Evolutionary conservation across 1,140 invertebrate species (phyloP).

Genomic region (Drosophila sp.): DNA sequence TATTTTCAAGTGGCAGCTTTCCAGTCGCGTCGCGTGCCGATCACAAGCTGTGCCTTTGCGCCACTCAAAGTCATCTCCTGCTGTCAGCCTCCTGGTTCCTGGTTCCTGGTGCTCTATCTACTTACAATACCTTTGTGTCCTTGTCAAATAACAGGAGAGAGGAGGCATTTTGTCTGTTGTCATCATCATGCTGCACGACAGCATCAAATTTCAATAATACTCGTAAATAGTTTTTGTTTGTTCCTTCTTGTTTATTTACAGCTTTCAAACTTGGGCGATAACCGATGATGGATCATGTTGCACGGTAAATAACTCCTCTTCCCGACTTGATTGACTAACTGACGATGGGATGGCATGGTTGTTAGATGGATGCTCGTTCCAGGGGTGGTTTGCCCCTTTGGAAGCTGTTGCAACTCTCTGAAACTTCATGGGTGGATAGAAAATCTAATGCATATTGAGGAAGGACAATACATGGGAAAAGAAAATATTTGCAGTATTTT

Average conservation of each 20-base stretch:
- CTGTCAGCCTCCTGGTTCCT: slow-evolving; percentile 30
- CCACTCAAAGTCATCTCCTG: slow-evolving; percentile 44
- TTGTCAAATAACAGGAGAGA: slow-evolving; percentile 21
- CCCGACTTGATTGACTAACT: slow-evolving; percentile 60
- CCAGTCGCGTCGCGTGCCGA: slow-evolving; percentile 60
- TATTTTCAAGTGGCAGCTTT: slow-evolving; percentile 41
- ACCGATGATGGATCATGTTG: slow-evolving; percentile 74
- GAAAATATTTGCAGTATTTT: background rate
- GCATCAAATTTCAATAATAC: slow-evolving; percentile 76
- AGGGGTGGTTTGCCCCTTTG: slow-evolving; percentile 36
- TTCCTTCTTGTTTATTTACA: slow-evolving; percentile 52
- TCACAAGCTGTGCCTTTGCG: slow-evolving; percentile 61
- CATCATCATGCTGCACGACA: slow-evolving; percentile 49
- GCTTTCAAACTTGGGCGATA: slow-evolving; percentile 61
- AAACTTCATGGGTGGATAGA: background rate
- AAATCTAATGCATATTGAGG: background rate
- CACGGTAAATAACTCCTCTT: slow-evolving; percentile 39
- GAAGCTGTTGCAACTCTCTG: background rate
- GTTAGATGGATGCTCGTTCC: background rate
- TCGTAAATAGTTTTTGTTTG: slow-evolving; percentile 35
- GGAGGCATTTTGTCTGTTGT: slow-evolving; percentile 62
- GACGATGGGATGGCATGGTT: slow-evolving; percentile 23
- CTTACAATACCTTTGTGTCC: slow-evolving; percentile 18
- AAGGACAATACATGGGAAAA: background rate
- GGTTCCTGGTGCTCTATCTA: slow-evolving; percentile 21